Evolutionary conservation across 1,140 invertebrate species (phyloP).

Genomic region (Chionoecetes opilio): DNA sequence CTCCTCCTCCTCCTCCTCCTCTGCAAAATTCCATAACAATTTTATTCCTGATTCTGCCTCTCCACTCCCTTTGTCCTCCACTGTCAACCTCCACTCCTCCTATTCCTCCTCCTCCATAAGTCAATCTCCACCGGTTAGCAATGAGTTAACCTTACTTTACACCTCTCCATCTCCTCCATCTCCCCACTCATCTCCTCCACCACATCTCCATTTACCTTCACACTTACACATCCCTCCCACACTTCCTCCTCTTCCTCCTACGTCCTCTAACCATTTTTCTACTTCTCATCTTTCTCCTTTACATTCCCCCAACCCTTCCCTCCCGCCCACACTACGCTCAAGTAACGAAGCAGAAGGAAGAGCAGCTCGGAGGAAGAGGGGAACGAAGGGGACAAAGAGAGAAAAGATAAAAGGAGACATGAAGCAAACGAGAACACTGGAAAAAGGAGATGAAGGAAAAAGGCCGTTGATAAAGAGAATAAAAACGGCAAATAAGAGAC

Average conservation of each 20-base stretch:
- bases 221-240: neutral
- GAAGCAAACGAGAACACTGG: neutral
- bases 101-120: neutral
- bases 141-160: neutral
- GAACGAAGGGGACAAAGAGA: neutral
- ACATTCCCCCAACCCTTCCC: neutral
- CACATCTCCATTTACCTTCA: neutral
- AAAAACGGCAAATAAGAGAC: neutral
- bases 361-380: neutral
- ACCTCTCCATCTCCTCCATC: neutral
- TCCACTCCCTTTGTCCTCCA: neutral
- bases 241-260: neutral
- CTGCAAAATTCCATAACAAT: neutral
- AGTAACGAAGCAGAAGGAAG: slow-evolving; percentile 1
- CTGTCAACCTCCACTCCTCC: neutral
- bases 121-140: neutral
- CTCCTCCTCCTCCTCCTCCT: neutral
- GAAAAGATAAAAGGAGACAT: neutral
- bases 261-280: neutral
- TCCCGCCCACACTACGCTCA: neutral
- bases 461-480: neutral
- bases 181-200: slow-evolving; percentile 9
- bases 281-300: neutral
- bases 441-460: slow-evolving; percentile 12
- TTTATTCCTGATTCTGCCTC: neutral